phyloP scores from a whole-genome alignment of 2,888 invertebrate genomes.

The Nycteola revayana region DNA sequence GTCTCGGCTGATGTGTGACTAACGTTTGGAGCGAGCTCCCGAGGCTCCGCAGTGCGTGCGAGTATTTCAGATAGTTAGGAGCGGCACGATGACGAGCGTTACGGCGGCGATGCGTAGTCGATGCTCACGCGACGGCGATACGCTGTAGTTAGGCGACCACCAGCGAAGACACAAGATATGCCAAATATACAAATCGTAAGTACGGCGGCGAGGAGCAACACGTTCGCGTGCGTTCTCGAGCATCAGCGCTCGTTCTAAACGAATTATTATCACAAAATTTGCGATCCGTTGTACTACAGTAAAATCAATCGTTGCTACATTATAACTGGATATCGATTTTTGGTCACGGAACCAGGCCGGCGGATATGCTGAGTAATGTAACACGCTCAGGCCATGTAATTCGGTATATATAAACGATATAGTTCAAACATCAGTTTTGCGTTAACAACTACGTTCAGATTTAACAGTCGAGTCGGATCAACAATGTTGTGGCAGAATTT shows the following conservation, averaged over 20 bases:
- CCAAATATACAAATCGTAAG: conserved; percentile 57
- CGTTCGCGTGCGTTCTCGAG: background rate
- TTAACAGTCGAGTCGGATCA: conserved; percentile 6
- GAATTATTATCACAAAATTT: no score
- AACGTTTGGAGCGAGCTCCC: conserved; percentile 51
- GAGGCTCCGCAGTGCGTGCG: conserved; percentile 56
- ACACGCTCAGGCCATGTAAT: conserved; percentile 6
- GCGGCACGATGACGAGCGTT: conserved; percentile 54
- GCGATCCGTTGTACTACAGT: background rate
- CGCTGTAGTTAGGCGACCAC: conserved; percentile 62
- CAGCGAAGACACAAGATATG: conserved; percentile 43
- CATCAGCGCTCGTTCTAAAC: no score
- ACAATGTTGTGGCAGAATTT: conserved; percentile 4
- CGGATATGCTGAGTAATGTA: conserved; percentile 4
- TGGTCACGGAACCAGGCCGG: conserved; percentile 1
- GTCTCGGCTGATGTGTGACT: conserved; percentile 25
- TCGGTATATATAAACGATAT: conserved; percentile 5
- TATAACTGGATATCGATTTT: no score
- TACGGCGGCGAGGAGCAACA: conserved; percentile 47
- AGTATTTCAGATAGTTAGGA: conserved; percentile 71
- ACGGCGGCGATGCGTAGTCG: conserved; percentile 58
- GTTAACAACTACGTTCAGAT: conserved; percentile 15
- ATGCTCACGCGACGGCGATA: conserved; percentile 49
- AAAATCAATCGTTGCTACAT: background rate
- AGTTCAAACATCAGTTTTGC: conserved; percentile 10